phyloP scores from a whole-genome alignment of 2,113 vertebrate species.

The Actenoides hombroni region DNA sequence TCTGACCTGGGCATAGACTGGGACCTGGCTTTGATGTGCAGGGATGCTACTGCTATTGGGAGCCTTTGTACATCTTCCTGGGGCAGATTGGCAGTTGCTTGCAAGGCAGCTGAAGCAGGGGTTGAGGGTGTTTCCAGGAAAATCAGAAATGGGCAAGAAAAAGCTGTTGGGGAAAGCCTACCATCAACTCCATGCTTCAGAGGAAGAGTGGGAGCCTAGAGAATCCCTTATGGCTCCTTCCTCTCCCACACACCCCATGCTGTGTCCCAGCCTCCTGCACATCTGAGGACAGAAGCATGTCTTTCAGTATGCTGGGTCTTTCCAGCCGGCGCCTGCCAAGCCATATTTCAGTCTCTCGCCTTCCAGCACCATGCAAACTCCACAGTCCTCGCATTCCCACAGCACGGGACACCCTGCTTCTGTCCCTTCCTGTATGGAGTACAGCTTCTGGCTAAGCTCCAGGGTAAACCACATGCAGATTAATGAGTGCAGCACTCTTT shows the following conservation, averaged over 20 bases:
- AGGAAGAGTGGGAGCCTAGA: background rate
- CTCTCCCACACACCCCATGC: background rate
- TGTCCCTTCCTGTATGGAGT: conserved; percentile 43
- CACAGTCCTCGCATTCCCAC: conserved; percentile 63
- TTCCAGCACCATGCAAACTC: conserved; percentile 66
- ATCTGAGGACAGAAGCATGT: conserved; percentile 3
- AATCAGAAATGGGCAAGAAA: background rate
- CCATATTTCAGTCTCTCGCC: conserved; percentile 63
- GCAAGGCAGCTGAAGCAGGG: background rate
- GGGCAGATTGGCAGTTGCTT: background rate
- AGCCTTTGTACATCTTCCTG: background rate
- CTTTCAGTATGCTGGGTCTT: conserved; percentile 49
- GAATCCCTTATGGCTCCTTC: background rate
- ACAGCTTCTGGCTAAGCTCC: background rate
- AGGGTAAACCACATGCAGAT: background rate
- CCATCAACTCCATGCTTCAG: background rate
- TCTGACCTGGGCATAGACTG: background rate
- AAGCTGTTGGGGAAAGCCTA: background rate
- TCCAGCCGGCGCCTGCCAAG: conserved; percentile 51
- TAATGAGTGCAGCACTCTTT: background rate
- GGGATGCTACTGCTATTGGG: background rate
- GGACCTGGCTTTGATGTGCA: background rate
- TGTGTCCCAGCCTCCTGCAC: background rate
- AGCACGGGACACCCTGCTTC: conserved; percentile 9
- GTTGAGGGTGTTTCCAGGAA: background rate